Conservation (phyloP, 2,888 invertebrate species). For the Scrobipalpa costella region DNA sequence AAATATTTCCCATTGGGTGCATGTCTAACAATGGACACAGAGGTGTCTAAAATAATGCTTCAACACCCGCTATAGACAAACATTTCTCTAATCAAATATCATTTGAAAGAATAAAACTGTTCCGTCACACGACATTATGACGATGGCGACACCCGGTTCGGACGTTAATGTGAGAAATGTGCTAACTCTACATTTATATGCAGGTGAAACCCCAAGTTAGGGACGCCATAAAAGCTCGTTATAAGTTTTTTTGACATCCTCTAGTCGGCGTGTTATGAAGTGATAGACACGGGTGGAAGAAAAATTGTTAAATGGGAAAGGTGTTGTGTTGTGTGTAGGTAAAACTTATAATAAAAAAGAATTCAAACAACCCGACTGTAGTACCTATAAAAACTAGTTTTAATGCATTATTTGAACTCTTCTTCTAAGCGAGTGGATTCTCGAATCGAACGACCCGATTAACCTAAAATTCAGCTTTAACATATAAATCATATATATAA, state of each 20-base stretch:
- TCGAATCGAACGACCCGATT: too few species aligned
- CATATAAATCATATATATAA: too few species aligned
- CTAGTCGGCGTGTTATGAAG: constrained; percentile 57
- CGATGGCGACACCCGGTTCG: constrained; percentile 21
- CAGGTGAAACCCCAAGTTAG: constrained; percentile 40
- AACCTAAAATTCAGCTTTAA: too few species aligned
- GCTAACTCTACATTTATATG: constrained; percentile 54
- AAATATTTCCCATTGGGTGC: too few species aligned
- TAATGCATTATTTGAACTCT: too few species aligned
- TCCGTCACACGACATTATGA: background rate
- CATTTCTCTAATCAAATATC: background rate
- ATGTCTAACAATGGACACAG: too few species aligned
- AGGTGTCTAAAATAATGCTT: background rate
- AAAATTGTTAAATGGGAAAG: constrained; percentile 36
- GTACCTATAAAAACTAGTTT: too few species aligned
- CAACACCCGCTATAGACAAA: background rate
- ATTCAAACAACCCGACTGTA: too few species aligned
- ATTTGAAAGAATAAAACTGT: constrained; percentile 5
- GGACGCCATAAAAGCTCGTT: constrained; percentile 46
- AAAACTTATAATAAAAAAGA: too few species aligned
- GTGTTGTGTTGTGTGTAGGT: background rate
- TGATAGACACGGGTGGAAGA: constrained; percentile 57
- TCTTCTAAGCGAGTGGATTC: too few species aligned
- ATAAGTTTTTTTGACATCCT: constrained; percentile 59
- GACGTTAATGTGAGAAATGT: constrained; percentile 42